Evolutionary conservation across 2,888 invertebrate species (phyloP).

Genomic region (Beris morrisii): DNA sequence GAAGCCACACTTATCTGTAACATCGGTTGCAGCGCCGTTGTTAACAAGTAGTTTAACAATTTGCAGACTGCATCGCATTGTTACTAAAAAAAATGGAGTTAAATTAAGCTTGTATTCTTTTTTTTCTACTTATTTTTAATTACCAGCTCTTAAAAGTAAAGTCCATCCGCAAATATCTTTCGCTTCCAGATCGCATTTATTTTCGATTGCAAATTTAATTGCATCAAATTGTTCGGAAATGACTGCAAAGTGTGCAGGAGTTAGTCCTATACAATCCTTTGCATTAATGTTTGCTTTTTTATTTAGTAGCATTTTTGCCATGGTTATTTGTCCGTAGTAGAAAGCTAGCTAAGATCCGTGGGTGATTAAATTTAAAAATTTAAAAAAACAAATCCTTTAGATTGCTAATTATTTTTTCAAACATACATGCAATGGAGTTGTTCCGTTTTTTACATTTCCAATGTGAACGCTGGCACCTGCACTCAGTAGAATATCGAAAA

Average conservation of each 20-base stretch:
- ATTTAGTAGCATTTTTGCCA: constrained; percentile 52
- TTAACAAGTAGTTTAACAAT: constrained; percentile 50
- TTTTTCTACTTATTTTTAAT: constrained; percentile 16
- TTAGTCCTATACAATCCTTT: constrained; percentile 51
- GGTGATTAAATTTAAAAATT: too few species aligned
- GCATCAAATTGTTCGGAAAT: constrained; percentile 53
- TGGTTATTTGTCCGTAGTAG: constrained; percentile 51
- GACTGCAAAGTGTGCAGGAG: constrained; percentile 53
- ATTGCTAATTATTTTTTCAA: background rate
- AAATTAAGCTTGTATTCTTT: background rate
- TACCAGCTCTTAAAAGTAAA: constrained; percentile 52
- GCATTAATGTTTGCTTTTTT: constrained; percentile 52
- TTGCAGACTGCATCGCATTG: constrained; percentile 48
- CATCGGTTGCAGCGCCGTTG: constrained; percentile 47
- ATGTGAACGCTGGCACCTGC: constrained; percentile 50
- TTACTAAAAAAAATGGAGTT: constrained; percentile 43
- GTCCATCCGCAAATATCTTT: constrained; percentile 52
- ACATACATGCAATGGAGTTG: constrained; percentile 53
- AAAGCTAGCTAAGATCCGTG: constrained; percentile 48
- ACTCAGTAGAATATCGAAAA: constrained; percentile 51
- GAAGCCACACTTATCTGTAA: constrained; percentile 46
- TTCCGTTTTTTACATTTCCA: constrained; percentile 49
- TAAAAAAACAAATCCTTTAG: background rate
- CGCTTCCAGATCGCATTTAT: constrained; percentile 50
- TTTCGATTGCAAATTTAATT: constrained; percentile 51